Percentiles rank a stretch among this genome's conserved stretches.
These are phyloP conservation scores for Bombus difficillimus DNA, from an alignment of 1,140 invertebrate genomes.

Conservation along the genomic window DNA sequence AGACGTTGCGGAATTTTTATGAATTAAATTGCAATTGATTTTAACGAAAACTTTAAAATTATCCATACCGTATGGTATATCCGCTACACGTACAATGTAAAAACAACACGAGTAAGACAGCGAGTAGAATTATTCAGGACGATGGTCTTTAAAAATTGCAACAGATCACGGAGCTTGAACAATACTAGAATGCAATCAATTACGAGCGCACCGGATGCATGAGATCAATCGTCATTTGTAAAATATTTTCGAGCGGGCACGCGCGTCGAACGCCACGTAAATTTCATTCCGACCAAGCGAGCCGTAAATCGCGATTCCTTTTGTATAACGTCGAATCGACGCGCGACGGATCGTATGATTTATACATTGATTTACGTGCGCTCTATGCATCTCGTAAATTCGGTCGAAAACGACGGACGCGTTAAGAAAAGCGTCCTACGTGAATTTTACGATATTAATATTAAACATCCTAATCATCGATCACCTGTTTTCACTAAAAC, in stretches of 20 bases:
- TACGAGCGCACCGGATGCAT: not conserved
- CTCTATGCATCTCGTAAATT: not conserved
- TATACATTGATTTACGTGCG: constrained; percentile 34
- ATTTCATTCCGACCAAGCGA: constrained; percentile 15
- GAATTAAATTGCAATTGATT: not conserved
- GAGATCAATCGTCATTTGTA: constrained; percentile 40
- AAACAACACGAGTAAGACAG: no score
- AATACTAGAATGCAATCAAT: constrained; percentile 13
- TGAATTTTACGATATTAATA: not conserved
- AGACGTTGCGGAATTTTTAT: not conserved
- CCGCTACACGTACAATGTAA: not conserved
- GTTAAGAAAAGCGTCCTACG: constrained; percentile 12
- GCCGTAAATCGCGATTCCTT: constrained; percentile 28
- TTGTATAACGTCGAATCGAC: not conserved
- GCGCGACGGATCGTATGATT: constrained; percentile 24
- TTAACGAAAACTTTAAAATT: not conserved
- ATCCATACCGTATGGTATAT: not conserved
- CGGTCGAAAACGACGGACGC: not conserved
- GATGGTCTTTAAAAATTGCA: not conserved
- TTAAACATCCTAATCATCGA: not conserved
- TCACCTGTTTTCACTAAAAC: not conserved
- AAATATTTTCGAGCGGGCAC: constrained; percentile 20
- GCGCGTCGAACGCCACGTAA: not conserved
- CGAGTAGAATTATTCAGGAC: not conserved
- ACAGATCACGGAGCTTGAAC: not conserved